phyloP scores from a whole-genome alignment of 2,797 vertebrate genomes.

The Rallus crepitans region DNA sequence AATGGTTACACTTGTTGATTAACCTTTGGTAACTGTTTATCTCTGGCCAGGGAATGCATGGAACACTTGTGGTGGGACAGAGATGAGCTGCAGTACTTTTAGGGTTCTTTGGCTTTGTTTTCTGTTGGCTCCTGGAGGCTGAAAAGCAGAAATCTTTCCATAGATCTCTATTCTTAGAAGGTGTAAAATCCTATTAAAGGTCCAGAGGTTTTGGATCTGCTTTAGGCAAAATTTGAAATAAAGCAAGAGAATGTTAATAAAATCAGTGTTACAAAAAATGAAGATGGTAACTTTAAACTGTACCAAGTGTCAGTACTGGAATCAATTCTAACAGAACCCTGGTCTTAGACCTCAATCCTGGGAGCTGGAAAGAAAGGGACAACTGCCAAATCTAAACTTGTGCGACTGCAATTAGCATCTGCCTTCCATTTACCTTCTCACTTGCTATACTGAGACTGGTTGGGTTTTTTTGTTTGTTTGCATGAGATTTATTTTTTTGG shows the following conservation, averaged over 20 bases:
- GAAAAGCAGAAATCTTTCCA: neutral
- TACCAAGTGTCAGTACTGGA: neutral
- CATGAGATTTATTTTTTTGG: neutral
- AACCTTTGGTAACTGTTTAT: neutral
- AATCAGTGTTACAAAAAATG: neutral
- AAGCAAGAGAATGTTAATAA: neutral
- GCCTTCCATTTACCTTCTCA: neutral
- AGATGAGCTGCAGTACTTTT: neutral
- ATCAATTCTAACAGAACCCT: neutral
- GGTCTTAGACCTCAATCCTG: neutral
- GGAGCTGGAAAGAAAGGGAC: neutral
- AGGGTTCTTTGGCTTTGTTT: neutral
- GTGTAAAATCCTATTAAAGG: neutral
- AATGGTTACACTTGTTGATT: neutral
- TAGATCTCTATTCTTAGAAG: neutral
- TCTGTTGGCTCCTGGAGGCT: neutral
- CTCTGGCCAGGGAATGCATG: neutral
- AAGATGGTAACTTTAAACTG: neutral
- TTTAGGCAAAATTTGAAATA: neutral
- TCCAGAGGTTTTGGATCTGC: neutral
- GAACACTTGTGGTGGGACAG: neutral
- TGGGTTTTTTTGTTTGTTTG: neutral
- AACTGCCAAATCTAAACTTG: neutral
- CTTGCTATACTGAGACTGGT: fast-evolving
- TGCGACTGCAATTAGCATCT: neutral